Percentiles rank a stretch among this genome's conserved stretches.
These are phyloP conservation scores for Sebastes wilsoni DNA, from an alignment of 2,797 vertebrate genomes.

Conservation along the genomic window DNA sequence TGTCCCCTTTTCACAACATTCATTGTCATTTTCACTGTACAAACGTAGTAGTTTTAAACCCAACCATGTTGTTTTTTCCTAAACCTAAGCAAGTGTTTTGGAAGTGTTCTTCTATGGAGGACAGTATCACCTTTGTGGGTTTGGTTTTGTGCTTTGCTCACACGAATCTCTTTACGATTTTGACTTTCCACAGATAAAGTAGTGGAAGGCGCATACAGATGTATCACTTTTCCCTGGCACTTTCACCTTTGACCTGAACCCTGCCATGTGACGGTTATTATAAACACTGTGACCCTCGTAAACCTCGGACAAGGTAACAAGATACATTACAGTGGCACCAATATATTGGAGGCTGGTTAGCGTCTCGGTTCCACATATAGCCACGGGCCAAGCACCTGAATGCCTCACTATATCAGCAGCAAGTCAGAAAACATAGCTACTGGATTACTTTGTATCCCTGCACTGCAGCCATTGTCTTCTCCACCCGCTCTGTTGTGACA, in stretches of 20 bases:
- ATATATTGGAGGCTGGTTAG: conserved; percentile 1
- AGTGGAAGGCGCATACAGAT: neutral
- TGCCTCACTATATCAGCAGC: conserved; percentile 8
- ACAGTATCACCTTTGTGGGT: neutral
- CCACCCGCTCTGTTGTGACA: conserved; percentile 32
- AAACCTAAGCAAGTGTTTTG: no score
- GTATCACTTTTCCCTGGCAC: neutral
- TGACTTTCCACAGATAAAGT: neutral
- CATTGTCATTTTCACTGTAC: no score
- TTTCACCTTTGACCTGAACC: conserved; percentile 33
- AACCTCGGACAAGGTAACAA: conserved; percentile 46
- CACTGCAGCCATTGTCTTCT: conserved; percentile 4
- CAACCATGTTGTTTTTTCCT: no score
- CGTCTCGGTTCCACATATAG: conserved; percentile 29
- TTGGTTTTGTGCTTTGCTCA: neutral
- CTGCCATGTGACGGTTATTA: conserved; percentile 15
- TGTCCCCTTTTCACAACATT: no score
- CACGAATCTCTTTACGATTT: neutral
- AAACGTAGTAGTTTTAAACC: no score
- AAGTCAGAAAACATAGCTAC: conserved; percentile 18
- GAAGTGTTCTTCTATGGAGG: neutral
- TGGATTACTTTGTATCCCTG: conserved; percentile 13
- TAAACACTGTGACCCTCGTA: conserved; percentile 40
- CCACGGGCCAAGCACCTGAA: conserved; percentile 7
- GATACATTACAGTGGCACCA: conserved; percentile 12